phyloP scores from a whole-genome alignment of 2,888 invertebrate genomes.

The Caenorhabditis uteleia region DNA sequence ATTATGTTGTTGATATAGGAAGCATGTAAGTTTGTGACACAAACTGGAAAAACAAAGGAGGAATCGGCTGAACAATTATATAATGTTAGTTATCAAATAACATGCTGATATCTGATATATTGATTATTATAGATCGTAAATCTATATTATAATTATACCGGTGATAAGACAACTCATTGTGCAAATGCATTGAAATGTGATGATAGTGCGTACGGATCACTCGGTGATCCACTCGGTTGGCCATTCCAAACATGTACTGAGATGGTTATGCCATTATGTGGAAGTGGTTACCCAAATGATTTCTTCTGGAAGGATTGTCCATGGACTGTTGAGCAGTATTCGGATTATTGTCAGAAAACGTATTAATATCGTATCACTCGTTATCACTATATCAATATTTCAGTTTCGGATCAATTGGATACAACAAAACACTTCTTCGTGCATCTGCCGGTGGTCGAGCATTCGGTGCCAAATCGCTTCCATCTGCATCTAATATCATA shows the following conservation, averaged over 20 bases:
- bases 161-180: constrained; percentile 46
- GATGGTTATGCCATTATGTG: constrained; percentile 94
- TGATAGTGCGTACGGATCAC: constrained; percentile 45
- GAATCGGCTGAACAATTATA: constrained; percentile 47
- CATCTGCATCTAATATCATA: constrained; percentile 75
- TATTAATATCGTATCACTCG: too few species aligned
- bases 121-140: constrained; percentile 32
- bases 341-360: constrained; percentile 77
- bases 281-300: constrained; percentile 74
- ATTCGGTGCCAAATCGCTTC: constrained; percentile 79
- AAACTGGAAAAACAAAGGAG: constrained; percentile 64
- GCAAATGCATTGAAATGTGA: constrained; percentile 53
- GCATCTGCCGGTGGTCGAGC: constrained; percentile 71
- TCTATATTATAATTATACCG: constrained; percentile 53
- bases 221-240: constrained; percentile 66
- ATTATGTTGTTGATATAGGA: constrained; percentile 73
- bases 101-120: neutral
- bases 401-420: constrained; percentile 43
- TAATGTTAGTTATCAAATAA: constrained; percentile 17
- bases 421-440: constrained; percentile 76
- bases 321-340: constrained; percentile 42
- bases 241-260: constrained; percentile 84
- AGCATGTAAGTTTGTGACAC: constrained; percentile 73
- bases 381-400: constrained; percentile 1
- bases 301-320: constrained; percentile 65